Evolutionary conservation across 1,140 invertebrate species (phyloP), one percentile per base, ranked within the genome.

Genomic region (Zaprionus africanus): DNA sequence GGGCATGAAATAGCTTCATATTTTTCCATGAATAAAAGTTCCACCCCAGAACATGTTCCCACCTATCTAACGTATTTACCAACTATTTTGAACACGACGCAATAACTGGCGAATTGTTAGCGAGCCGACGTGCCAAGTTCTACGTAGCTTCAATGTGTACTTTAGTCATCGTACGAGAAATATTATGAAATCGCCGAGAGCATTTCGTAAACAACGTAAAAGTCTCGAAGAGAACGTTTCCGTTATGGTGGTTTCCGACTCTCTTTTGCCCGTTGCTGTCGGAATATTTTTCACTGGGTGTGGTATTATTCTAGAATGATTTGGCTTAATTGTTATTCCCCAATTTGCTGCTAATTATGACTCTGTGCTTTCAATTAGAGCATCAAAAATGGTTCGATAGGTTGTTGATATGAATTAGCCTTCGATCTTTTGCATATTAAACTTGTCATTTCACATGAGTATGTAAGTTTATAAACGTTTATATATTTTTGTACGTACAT

Each of bases 121-220:
- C 17, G 12, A 54, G 67, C 26, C 73, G 73, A 76, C 73, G 73
- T 76, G 73, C 58, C 73, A 71, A 64, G 43, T 71, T 71, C 67
- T 76, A 76, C 73, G 73, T 76, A 71, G 68, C 38, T 15, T 59
- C 17, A 12, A 9, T n/a, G n/a, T 62, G 59, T 63, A 69, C 59
- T 62, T 69, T 69, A 74, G 65, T 68, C 58, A 69, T 34, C 57
- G 22, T n/a, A 41, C 7, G 19, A 51, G 4, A 11, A 28, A 34
- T 54, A 71, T 76, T 71, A 71, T 71, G 46, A 64, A 71, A 76
- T 64, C 51, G n/a, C 54, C 22, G 61, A 76, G 73, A 64, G 73
- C 43, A 76, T 76, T 76, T 71, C 73, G 73, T 64, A 71, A 58
- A 74, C 59, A 59, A 76, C 73, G 67, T 76, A 64, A 76, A 65